Conservation (phyloP, 2,797 vertebrate species). For the Passerculus sandwichensis region DNA sequence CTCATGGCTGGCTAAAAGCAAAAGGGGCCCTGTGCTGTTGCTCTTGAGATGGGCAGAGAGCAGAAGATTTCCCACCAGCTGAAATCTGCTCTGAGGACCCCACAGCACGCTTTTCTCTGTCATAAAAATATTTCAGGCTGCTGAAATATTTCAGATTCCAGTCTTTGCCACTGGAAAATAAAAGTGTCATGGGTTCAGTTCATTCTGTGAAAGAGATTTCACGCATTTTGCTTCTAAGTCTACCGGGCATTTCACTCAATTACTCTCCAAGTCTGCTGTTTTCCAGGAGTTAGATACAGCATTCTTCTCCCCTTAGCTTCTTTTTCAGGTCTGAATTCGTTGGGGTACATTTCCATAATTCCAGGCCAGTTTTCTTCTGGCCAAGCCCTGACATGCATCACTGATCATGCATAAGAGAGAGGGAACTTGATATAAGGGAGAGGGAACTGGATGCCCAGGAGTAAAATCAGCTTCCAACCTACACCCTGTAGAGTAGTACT, state of each 20-base stretch:
- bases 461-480: background rate
- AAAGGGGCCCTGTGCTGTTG: background rate
- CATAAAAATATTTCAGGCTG: background rate
- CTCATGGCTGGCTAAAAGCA: background rate
- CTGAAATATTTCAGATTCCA: background rate
- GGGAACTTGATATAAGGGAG: background rate
- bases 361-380: background rate
- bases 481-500: background rate
- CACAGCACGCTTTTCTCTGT: accelerated
- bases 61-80: background rate
- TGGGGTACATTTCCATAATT: background rate
- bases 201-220: background rate
- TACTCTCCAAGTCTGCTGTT: background rate
- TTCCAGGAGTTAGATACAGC: background rate
- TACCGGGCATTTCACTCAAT: background rate
- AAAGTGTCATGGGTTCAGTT: background rate
- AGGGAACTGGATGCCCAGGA: background rate
- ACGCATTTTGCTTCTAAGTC: background rate
- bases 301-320: background rate
- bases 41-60: background rate
- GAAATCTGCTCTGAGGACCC: background rate
- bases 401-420: background rate
- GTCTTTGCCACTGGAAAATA: background rate
- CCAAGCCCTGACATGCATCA: background rate
- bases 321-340: background rate